Conservation (phyloP, 2,888 invertebrate genomes). For the Drosophila mettleri region DNA sequence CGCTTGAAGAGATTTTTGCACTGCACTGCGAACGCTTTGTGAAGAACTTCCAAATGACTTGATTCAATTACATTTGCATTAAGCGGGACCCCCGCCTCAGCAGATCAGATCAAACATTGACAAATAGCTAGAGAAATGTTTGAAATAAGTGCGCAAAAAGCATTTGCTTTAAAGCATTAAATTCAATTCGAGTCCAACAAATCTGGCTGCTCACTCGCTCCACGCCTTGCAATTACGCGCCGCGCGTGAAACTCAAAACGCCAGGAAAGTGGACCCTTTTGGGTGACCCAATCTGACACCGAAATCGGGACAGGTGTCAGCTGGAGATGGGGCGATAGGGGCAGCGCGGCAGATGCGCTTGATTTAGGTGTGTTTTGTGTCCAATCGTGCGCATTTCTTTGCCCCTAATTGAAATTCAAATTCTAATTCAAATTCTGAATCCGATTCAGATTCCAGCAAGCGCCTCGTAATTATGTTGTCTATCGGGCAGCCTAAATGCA, state of each 20-base stretch:
- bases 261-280: conserved; percentile 42
- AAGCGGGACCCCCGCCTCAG: conserved; percentile 1
- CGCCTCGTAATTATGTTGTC: conserved; percentile 64
- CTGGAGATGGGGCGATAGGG: conserved; percentile 28
- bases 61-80: conserved; percentile 56
- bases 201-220: conserved; percentile 18
- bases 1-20: conserved; percentile 2
- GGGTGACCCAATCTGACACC: conserved; percentile 38
- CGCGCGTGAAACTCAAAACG: conserved; percentile 33
- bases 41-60: conserved; percentile 46
- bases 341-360: conserved; percentile 33
- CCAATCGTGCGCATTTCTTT: conserved; percentile 43
- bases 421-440: conserved; percentile 14
- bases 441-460: conserved; percentile 19
- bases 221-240: conserved; percentile 38
- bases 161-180: conserved; percentile 31
- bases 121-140: conserved; percentile 50
- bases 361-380: conserved; percentile 53
- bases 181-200: conserved; percentile 9
- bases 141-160: conserved; percentile 52
- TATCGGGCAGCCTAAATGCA: conserved; percentile 38
- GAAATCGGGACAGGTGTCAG: conserved; percentile 68
- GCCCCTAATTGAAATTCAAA: conserved; percentile 62
- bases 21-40: conserved; percentile 45
- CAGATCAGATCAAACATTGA: conserved; percentile 42